Base-by-base conservation (phyloP, 2,113 vertebrate species). In the Perognathus longimembris region DNA sequence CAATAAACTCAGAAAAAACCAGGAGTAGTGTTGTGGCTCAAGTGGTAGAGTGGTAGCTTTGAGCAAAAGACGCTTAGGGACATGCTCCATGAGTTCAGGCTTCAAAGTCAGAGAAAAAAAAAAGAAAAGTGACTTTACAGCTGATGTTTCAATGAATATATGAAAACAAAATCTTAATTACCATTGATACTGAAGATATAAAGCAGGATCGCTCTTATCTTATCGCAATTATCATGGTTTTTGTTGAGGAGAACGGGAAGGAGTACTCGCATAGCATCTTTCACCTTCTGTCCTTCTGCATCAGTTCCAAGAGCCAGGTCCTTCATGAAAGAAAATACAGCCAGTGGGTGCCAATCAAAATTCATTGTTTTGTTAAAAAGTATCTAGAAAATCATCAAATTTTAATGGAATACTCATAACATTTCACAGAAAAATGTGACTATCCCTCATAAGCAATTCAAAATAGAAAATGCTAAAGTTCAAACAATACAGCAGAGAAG, bases 111-210 rank as follows among this genome's bases (percentile, higher is more conserved):
- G 12, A 45, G 3, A 45, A 45, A 4, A 54, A 54, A 54, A 54
- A 54, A 9, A 54, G 15, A 54, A 61, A 42, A 30, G 38, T 75
- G 40, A 74, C 86, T 88, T 92, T 36, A 75, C 21, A 92, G 38
- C n/a, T 86, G 40, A 1, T 61, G 89, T 32, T 74, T 86, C 3
- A 95, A 26, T 5, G 71, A 3, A 88, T 24, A 50, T 0, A 1
- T 38, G 74, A 85, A 45, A 34, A 4, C 0, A 66, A 61, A 97
- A 64, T 40, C 45, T 83, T 38, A 85, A 87, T 88, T 98, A 99
- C 99, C 99, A 17, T 98, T 99, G 90, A 99, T 98, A 96, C 99
- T 98, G 97, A 99, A 99, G 96, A 99, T 99, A 94, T 99, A 99
- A 42, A 99, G 98, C 61, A 99, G 98, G 96, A 99, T 99, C 30